Percentiles rank a stretch among this genome's conserved stretches.
phyloP scores from a whole-genome alignment of 2,888 invertebrate species.

The Alsophila aescularia region DNA sequence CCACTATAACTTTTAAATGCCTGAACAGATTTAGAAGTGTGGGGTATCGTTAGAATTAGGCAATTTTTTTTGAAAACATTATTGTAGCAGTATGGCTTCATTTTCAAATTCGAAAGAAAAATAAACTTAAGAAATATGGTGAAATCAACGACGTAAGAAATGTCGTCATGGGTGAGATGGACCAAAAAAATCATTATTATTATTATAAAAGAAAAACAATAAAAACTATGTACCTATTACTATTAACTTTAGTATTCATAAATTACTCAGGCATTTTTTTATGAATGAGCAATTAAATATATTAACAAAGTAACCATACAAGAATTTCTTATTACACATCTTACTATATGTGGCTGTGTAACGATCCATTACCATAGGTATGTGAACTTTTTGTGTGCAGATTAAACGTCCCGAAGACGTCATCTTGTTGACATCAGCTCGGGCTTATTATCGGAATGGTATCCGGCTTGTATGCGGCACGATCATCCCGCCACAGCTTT shows the following conservation, averaged over 20 bases:
- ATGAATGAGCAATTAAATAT: constrained; percentile 11
- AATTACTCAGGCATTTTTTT: constrained; percentile 3
- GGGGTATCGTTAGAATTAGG: no score
- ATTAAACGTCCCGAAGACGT: constrained; percentile 57
- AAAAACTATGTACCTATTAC: neutral
- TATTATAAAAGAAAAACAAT: neutral
- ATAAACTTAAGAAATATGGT: no score
- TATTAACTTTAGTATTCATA: neutral
- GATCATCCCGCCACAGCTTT: constrained; percentile 49
- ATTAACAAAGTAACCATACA: neutral
- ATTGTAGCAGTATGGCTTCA: no score
- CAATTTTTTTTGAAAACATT: no score
- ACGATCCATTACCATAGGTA: constrained; percentile 21
- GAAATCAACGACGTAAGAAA: no score
- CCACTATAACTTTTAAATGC: no score
- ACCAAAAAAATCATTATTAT: neutral
- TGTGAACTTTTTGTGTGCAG: constrained; percentile 49
- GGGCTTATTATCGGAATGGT: constrained; percentile 54
- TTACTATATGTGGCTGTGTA: constrained; percentile 4
- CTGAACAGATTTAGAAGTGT: no score
- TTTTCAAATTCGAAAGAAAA: no score
- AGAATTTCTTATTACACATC: constrained; percentile 10
- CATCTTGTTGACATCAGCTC: constrained; percentile 77
- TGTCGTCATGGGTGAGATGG: no score
- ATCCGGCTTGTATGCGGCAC: constrained; percentile 65